Base-by-base conservation (phyloP, 2,113 vertebrate species). In the Baryphthengus martii region DNA sequence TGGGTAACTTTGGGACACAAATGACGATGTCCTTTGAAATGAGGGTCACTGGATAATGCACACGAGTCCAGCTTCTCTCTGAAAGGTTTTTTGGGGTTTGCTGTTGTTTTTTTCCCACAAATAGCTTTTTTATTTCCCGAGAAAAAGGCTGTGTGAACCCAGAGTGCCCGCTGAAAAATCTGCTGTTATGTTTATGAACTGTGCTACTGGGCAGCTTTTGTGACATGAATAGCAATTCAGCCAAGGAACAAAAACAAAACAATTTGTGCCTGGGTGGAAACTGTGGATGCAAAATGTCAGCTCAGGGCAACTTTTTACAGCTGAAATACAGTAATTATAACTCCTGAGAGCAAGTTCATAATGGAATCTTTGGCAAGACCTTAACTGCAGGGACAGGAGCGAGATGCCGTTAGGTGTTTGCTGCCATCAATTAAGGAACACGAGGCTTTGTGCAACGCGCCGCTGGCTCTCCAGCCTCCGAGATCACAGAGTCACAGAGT, bases 181-280 rank as follows among this genome's bases (percentile, higher is more conserved):
- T 71, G 68, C 25, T 90, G 75, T 42, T 72, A 23, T 75, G 53
- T 85, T 91, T 87, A 78, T 68, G 93, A 95, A 39, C 84, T 75
- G 9, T 44, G 21, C 29, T 14, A 44, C 35, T 3, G 65, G 86
- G 65, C 52, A n/a, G 80, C 25, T 50, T 42, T 13, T 35, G 92
- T 90, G 93, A 78, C 91, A 75, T 0, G 42, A 94, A 89, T 28
- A 68, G 73, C 66, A 92, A 92, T 89, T 75, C n/a, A 85, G 84
- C 66, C 10, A 71, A 85, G 50, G 92, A 67, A 73, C 84, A 68
- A 72, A 90, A 85, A 10, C 56, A 70, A 93, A 84, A 67, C 72
- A n/a, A 61, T 89, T 85, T 55, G 35, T 49, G 84, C 74, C 87
- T 44, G 93, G 76, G 84, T 68, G 79, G 83, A 72, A 61, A 53